Percentiles rank a stretch among this genome's conserved stretches.
Conservation (phyloP, 37 sponge, comb jelly and placozoan genomes). For the Oscarella lobularis region DNA sequence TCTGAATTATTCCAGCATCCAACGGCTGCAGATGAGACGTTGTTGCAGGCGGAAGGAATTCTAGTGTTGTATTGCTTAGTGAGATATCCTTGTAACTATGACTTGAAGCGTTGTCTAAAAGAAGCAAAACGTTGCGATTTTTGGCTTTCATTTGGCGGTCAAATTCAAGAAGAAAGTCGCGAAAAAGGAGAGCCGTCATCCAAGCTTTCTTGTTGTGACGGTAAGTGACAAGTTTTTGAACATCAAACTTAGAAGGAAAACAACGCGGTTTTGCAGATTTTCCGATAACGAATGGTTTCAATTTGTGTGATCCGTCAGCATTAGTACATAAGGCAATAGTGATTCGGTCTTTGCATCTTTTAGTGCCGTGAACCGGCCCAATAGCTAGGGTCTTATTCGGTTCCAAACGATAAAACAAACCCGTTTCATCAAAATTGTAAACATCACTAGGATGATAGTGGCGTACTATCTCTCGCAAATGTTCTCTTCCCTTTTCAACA, state of each 20-base stretch:
- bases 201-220: background rate
- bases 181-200: background rate
- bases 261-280: slow-evolving; percentile 1
- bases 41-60: slow-evolving; percentile 2
- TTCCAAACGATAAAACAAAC: slow-evolving; percentile 5
- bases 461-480: background rate
- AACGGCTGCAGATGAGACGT: slow-evolving; percentile 15
- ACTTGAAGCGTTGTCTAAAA: background rate
- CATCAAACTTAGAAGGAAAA: no score
- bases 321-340: slow-evolving; percentile 11
- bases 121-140: background rate
- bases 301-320: slow-evolving; percentile 15
- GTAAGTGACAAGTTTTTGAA: slow-evolving; percentile 8
- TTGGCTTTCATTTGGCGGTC: background rate
- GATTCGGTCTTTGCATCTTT: slow-evolving; percentile 5
- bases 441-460: background rate
- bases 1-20: slow-evolving; percentile 22
- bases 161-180: background rate
- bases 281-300: slow-evolving; percentile 19
- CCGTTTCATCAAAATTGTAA: slow-evolving; percentile 3
- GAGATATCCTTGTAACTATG: background rate
- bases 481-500: background rate
- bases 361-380: slow-evolving; percentile 7
- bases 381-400: slow-evolving; percentile 13
- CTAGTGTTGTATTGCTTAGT: background rate